Evolutionary conservation across 2,113 vertebrate genomes (phyloP).

Genomic region (Coracopsis vasa): DNA sequence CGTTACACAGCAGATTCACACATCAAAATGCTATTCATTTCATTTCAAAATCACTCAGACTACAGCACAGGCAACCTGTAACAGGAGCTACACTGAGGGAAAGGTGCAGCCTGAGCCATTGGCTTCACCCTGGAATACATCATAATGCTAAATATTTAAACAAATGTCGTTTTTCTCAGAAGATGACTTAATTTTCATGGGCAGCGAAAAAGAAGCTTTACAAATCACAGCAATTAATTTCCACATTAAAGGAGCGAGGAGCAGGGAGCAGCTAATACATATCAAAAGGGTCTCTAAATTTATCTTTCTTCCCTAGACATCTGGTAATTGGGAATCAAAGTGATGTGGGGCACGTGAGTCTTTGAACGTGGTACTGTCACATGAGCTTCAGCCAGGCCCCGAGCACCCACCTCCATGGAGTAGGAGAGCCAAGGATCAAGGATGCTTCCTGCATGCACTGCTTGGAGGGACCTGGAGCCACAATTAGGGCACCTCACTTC

Average conservation of each 20-base stretch:
- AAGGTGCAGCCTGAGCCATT: background rate
- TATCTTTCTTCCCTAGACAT: background rate
- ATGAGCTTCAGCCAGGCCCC: accelerated
- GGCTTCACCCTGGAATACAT: background rate
- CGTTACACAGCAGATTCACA: background rate
- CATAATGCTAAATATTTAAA: background rate
- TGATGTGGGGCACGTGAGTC: background rate
- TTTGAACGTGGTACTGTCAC: background rate
- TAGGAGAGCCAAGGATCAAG: no score
- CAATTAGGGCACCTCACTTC: background rate
- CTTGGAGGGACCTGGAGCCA: background rate
- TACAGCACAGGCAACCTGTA: background rate
- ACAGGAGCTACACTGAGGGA: background rate
- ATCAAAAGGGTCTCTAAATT: background rate
- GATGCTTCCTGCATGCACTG: background rate
- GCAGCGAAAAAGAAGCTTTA: background rate
- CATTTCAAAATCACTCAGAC: accelerated
- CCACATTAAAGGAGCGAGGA: background rate
- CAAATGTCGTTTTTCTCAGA: background rate
- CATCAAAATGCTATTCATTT: background rate
- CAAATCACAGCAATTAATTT: background rate
- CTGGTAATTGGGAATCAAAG: background rate
- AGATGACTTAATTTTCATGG: background rate
- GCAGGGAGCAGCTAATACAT: background rate
- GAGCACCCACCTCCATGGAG: background rate